Conservation (phyloP, 2,797 vertebrate species). For the Cygnus olor region DNA sequence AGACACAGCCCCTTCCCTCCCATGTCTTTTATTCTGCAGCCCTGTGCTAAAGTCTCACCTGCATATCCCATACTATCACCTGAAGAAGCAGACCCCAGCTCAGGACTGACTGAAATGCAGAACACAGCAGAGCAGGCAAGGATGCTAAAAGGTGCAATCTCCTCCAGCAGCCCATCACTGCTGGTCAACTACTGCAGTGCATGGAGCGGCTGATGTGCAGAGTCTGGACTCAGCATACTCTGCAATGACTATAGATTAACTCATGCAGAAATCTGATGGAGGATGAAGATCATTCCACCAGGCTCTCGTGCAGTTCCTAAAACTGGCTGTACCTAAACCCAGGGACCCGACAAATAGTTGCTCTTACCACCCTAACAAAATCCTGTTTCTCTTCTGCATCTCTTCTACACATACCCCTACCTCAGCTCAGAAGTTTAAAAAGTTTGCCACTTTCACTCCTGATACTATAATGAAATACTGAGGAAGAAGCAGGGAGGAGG, state of each 20-base stretch:
- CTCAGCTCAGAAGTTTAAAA: neutral
- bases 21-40: neutral
- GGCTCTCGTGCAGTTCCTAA: neutral
- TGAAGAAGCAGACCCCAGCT: neutral
- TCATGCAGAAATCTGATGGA: neutral
- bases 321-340: neutral
- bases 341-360: neutral
- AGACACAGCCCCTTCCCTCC: neutral
- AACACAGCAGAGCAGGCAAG: neutral
- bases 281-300: neutral
- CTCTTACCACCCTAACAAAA: neutral
- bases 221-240: neutral
- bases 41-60: neutral
- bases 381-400: neutral
- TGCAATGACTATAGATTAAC: neutral
- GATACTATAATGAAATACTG: neutral
- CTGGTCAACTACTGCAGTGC: neutral
- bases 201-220: neutral
- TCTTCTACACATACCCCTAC: neutral
- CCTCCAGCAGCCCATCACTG: neutral
- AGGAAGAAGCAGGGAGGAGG: neutral
- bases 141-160: neutral
- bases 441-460: neutral
- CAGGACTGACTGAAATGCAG: neutral
- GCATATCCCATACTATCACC: neutral